Evolutionary conservation across 2,888 invertebrate species (phyloP).

Genomic region (Melieria omissa): DNA sequence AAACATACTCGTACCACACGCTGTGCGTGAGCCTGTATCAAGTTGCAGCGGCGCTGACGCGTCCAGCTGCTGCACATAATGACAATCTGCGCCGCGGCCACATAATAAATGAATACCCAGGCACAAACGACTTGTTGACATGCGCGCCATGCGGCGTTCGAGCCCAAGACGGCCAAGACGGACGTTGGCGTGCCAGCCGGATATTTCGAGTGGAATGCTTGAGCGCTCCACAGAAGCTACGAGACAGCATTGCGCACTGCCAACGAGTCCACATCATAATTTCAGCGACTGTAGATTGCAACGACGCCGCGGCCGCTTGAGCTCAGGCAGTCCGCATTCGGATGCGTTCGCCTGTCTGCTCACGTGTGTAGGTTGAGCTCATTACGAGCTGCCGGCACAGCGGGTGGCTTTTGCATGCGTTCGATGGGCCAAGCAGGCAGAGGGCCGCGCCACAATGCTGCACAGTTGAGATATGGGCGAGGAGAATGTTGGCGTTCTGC

Average conservation of each 20-base stretch:
- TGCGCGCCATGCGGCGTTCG: neutral
- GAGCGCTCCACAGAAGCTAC: slow-evolving; percentile 25
- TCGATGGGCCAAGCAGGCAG: neutral
- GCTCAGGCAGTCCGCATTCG: neutral
- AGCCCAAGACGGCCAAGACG: slow-evolving; percentile 24
- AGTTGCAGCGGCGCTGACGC: too few species aligned
- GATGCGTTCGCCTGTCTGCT: neutral
- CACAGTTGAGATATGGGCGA: neutral
- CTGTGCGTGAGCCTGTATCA: neutral
- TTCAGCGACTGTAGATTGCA: slow-evolving; percentile 11
- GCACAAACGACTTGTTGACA: slow-evolving; percentile 31
- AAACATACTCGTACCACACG: neutral
- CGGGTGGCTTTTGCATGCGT: slow-evolving; percentile 18
- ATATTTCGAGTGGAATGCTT: neutral
- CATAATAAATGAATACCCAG: neutral
- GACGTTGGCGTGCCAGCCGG: neutral
- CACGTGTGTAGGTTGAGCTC: slow-evolving; percentile 15
- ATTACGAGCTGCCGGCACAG: slow-evolving; percentile 31
- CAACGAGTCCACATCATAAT: slow-evolving; percentile 28
- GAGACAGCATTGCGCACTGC: slow-evolving; percentile 38
- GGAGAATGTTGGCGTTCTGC: neutral
- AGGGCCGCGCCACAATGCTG: neutral
- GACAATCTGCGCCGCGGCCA: neutral
- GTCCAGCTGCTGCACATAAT: neutral
- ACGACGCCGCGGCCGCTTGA: neutral